These are phyloP conservation scores for Macrosiphum euphorbiae DNA, from an alignment of 2,888 invertebrate genomes.

Conservation along the genomic window DNA sequence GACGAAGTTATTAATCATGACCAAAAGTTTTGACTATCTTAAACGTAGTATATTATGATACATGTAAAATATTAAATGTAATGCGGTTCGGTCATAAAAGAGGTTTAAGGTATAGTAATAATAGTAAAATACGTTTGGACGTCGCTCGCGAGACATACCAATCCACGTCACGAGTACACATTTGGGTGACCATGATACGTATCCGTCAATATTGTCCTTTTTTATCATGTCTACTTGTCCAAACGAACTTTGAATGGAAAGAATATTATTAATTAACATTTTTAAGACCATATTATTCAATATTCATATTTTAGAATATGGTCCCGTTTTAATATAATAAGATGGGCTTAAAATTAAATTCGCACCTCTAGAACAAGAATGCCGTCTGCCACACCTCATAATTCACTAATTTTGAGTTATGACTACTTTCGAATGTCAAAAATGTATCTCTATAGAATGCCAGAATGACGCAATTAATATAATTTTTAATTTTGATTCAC, in stretches of 20 bases:
- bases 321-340: neutral
- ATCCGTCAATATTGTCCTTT: neutral
- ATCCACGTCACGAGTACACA: neutral
- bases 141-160: neutral
- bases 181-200: neutral
- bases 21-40: conserved; percentile 21
- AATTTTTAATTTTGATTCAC: no score
- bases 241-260: neutral
- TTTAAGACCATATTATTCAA: no score
- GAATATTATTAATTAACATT: no score
- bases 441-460: no score
- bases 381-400: no score
- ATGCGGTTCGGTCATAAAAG: neutral
- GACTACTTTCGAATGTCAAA: no score
- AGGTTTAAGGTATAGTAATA: neutral
- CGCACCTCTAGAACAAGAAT: no score
- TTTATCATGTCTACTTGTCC: neutral
- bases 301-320: neutral
- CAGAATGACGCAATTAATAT: no score
- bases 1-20: conserved; percentile 28
- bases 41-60: neutral
- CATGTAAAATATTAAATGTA: neutral
- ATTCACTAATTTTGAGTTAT: no score
- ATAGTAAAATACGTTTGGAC: neutral
- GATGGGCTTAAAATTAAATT: neutral